These are phyloP conservation scores for Tryphoninae sp. DNA, from an alignment of 2,888 invertebrate species.

Conservation along the genomic window DNA sequence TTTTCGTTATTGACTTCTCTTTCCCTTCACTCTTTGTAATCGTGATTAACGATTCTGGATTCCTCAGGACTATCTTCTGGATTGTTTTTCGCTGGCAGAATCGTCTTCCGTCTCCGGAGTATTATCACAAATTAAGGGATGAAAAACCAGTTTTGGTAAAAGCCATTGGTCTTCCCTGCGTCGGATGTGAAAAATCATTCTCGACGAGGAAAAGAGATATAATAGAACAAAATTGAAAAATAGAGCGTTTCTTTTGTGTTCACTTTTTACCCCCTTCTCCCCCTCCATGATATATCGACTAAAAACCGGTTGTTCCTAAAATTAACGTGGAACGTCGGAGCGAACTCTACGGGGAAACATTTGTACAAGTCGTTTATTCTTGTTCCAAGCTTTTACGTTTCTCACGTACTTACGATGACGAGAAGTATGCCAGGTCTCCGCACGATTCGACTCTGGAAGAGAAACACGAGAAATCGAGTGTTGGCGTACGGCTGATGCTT, in stretches of 20 bases:
- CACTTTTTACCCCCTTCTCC: neutral
- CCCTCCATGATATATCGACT: neutral
- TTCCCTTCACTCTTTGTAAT: constrained; percentile 29
- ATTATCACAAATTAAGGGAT: constrained; percentile 15
- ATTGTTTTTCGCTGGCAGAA: constrained; percentile 9
- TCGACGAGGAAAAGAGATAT: neutral
- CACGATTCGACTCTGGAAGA: constrained; percentile 34
- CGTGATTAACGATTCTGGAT: constrained; percentile 47
- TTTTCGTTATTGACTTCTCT: constrained; percentile 29
- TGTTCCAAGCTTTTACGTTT: constrained; percentile 23
- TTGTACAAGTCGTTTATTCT: constrained; percentile 21
- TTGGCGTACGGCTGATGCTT: constrained; percentile 39
- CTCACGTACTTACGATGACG: constrained; percentile 4
- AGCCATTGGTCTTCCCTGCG: constrained; percentile 22
- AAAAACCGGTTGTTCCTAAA: neutral
- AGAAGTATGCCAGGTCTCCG: constrained; percentile 19
- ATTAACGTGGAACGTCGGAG: constrained; percentile 8
- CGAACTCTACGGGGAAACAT: constrained; percentile 13
- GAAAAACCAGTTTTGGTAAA: constrained; percentile 1
- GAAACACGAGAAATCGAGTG: constrained; percentile 50
- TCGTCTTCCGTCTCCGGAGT: constrained; percentile 23
- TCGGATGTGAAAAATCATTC: neutral
- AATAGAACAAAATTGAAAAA: no score
- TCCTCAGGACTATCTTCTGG: constrained; percentile 36
- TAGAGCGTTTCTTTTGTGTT: neutral